Evolutionary conservation across 2,888 invertebrate genomes (phyloP), one percentile per base, ranked within the genome.

Genomic region (Bibio marci): DNA sequence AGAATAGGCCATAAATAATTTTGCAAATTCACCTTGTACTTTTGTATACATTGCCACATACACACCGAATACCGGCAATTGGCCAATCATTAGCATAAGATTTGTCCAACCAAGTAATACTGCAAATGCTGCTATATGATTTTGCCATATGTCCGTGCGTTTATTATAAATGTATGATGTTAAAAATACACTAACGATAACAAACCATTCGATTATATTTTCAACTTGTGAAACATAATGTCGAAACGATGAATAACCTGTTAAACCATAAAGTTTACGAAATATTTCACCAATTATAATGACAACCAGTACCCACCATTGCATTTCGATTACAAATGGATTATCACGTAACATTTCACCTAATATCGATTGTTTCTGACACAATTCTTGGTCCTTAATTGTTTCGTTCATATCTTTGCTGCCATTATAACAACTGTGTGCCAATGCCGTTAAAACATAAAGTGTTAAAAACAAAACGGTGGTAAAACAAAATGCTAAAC

Each of bases 41-140:
- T 81, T 76, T 2, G 85, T 85, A 49, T 85, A 86, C 87, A 87
- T 87, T 1, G 87, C 87, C 4, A 88, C 86, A 53, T 88, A 88
- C 0, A 86, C 80, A 14, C 87, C 88, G 52, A 88, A 83, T 37
- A 85, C 74, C 1, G 88, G 88, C 30, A 88, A 63, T 50, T 88
- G 83, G 0, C 88, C 88, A 41, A 88, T 79, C 81, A 86, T 85
- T 56, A 85, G 65, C 83, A 87, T 85, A n/a, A 86, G 64, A 58
- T 87, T 85, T 5, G 82, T 81, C 87, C 87, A 87, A 5, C 82
- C 85, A 31, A 83, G 75, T 4, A 87, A 67, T 1, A 86, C 83
- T 0, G 85, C 82, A 52, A 86, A 81, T 1, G 86, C 86, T 1
- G 85, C 86, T 17, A 87, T 75, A 53, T 86, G 85, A 52, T 82